Base-by-base conservation (phyloP, 1,140 invertebrate genomes). In the Aleiodes sp. region DNA sequence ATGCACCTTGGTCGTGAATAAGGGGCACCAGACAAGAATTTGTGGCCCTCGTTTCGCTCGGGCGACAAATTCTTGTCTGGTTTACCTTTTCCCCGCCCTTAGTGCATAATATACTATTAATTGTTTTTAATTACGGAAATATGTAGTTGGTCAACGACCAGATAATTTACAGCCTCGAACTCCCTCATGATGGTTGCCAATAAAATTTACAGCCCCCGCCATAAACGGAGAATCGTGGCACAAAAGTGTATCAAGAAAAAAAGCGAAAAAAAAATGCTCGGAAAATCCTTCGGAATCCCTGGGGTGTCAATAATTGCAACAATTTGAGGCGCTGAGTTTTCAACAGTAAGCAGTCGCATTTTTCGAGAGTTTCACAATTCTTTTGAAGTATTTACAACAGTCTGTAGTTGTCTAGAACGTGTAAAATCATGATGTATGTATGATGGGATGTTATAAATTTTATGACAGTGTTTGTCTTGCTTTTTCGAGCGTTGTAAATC, bases 401-500 rank as follows among this genome's bases (percentile, higher is more conserved):
- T 35, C 63, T 46, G 37, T 19, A 57, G 39, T 71, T 60, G 66
- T 37, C 59, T 24, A 26, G 21, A n/a, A 37, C 33, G 65, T 65
- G 68, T 70, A 73, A 73, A 73, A 68, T 67, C 68, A 73, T 73
- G 61, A 73, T 73, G 63, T 63, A 73, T 70, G 71, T 67, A 73
- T 73, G 71, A 73, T 73, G 67, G 71, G 29, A 62, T 31, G 71
- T 67, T 70, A 70, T 73, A 73, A 73, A 73, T 73, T 73, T 73
- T 73, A 70, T 70, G 68, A 70, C 65, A 39, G 16, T 21, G 46
- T 52, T 29, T 66, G 7, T 35, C 28, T 21, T 61, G 8, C 19
- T 43, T 10, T 21, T 65, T 26, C 7, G 56, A n/a, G 43, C n/a
- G 59, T 31, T 56, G 65, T 64, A 67, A 63, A 71, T 67, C 65